These are phyloP conservation scores for Salpingus planirostris DNA, from an alignment of 2,888 invertebrate species.

Conservation along the genomic window DNA sequence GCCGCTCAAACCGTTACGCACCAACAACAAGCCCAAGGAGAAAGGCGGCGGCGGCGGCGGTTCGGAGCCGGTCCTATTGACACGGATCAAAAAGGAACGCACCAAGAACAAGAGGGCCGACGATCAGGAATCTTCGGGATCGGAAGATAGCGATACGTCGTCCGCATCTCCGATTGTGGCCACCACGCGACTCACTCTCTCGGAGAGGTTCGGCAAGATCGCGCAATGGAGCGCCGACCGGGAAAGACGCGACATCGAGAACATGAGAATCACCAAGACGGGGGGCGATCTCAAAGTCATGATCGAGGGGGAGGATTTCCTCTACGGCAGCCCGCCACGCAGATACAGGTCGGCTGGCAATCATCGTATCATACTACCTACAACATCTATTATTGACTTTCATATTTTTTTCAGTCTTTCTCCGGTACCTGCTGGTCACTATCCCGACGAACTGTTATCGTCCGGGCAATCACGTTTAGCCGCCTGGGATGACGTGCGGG, in stretches of 20 bases:
- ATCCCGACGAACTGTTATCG: slow-evolving; percentile 67
- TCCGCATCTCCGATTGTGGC: slow-evolving; percentile 54
- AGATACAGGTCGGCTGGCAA: slow-evolving; percentile 37
- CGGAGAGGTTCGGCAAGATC: slow-evolving; percentile 85
- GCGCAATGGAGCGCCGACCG: slow-evolving; percentile 81
- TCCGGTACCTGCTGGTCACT: slow-evolving; percentile 64
- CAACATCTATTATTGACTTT: neutral
- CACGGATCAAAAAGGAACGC: slow-evolving; percentile 39
- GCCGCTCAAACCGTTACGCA: slow-evolving; percentile 40
- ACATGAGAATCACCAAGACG: slow-evolving; percentile 77
- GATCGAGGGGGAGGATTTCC: slow-evolving; percentile 54
- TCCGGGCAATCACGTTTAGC: slow-evolving; percentile 61
- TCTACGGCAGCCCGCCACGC: slow-evolving; percentile 48
- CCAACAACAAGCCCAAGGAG: slow-evolving; percentile 35
- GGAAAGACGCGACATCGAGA: slow-evolving; percentile 69
- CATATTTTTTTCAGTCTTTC: slow-evolving; percentile 42
- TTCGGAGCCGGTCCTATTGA: slow-evolving; percentile 40
- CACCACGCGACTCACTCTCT: slow-evolving; percentile 60
- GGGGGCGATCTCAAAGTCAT: slow-evolving; percentile 68
- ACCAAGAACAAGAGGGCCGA: slow-evolving; percentile 37
- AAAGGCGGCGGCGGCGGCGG: no score
- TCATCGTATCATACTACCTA: neutral
- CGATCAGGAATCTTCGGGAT: slow-evolving; percentile 47
- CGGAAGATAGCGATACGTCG: slow-evolving; percentile 51
- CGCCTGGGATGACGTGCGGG: slow-evolving; percentile 83